These are phyloP conservation scores for Cynoglossus semilaevis DNA, from an alignment of 2,113 vertebrate species.

Conservation along the genomic window DNA sequence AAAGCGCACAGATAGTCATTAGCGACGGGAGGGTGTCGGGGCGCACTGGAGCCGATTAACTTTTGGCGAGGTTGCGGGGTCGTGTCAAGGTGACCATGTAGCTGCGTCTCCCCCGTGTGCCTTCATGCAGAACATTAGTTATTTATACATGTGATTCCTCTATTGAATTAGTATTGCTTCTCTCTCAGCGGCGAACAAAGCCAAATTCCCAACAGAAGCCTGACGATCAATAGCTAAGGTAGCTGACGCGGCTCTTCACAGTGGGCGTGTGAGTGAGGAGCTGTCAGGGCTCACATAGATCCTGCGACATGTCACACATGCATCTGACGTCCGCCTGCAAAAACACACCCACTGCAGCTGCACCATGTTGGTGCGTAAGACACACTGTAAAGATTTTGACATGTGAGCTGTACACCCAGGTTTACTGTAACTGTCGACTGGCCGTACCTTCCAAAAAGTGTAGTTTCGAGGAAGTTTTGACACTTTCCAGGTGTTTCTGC, in stretches of 20 bases:
- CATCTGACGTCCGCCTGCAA: conserved; percentile 52
- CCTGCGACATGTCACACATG: conserved; percentile 36
- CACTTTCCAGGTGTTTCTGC: conserved; percentile 45
- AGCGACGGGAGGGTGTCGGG: conserved; percentile 36
- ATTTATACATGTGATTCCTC: conserved; percentile 75
- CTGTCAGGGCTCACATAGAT: conserved; percentile 56
- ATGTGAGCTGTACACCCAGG: background rate
- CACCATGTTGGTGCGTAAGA: background rate
- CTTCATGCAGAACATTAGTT: conserved; percentile 66
- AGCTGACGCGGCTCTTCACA: conserved; percentile 55
- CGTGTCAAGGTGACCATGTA: conserved; percentile 72
- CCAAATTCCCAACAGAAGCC: conserved; percentile 59
- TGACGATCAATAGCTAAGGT: conserved; percentile 59
- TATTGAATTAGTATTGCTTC: conserved; percentile 67
- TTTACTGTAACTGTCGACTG: conserved; percentile 8
- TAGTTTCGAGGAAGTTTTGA: conserved; percentile 29
- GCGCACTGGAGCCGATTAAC: conserved; percentile 40
- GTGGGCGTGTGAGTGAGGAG: conserved; percentile 12
- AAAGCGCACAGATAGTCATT: conserved; percentile 57
- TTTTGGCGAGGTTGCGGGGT: conserved; percentile 30
- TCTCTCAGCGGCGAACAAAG: conserved; percentile 43
- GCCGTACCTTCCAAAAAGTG: background rate
- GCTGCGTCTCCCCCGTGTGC: conserved; percentile 42
- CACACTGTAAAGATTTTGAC: background rate
- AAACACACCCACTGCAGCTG: conserved; percentile 13